phyloP scores from a whole-genome alignment of 2,888 invertebrate species.

The Cinara cedri region DNA sequence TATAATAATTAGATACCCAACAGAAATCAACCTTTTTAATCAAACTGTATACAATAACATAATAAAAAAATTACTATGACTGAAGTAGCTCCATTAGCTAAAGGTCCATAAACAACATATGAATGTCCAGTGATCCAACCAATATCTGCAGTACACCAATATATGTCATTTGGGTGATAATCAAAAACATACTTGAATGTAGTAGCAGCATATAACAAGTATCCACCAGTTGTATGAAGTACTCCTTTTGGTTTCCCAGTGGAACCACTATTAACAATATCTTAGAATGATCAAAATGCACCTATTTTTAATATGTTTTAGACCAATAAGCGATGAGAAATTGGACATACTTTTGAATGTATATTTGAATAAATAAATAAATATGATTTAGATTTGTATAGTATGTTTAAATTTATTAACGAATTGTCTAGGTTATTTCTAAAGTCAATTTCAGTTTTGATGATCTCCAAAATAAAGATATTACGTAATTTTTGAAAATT shows the following conservation, averaged over 20 bases:
- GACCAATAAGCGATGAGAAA: too few relatives aligned
- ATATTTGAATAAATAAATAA: too few relatives aligned
- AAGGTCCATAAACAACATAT: slow-evolving; percentile 92
- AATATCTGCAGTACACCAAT: slow-evolving; percentile 95
- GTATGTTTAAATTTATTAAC: too few relatives aligned
- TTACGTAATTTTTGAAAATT: too few relatives aligned
- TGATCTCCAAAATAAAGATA: too few relatives aligned
- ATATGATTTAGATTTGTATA: too few relatives aligned
- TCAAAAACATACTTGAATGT: slow-evolving; percentile 97
- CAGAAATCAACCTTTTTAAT: neutral
- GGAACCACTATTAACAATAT: slow-evolving; percentile 74
- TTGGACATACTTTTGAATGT: too few relatives aligned
- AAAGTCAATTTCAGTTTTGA: too few relatives aligned
- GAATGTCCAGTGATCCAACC: slow-evolving; percentile 97
- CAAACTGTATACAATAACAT: neutral
- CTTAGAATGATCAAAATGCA: too few relatives aligned
- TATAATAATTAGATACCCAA: too few relatives aligned
- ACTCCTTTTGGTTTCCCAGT: slow-evolving; percentile 99
- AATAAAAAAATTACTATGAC: slow-evolving; percentile 74
- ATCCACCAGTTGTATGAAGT: slow-evolving; percentile 92
- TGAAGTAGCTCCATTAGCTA: slow-evolving; percentile 91
- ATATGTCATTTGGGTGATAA: slow-evolving; percentile 80
- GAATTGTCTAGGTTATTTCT: too few relatives aligned
- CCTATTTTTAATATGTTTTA: too few relatives aligned
- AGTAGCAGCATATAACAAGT: slow-evolving; percentile 89